These are phyloP conservation scores for Crotophaga sulcirostris DNA, from an alignment of 2,113 vertebrate species.

Conservation along the genomic window DNA sequence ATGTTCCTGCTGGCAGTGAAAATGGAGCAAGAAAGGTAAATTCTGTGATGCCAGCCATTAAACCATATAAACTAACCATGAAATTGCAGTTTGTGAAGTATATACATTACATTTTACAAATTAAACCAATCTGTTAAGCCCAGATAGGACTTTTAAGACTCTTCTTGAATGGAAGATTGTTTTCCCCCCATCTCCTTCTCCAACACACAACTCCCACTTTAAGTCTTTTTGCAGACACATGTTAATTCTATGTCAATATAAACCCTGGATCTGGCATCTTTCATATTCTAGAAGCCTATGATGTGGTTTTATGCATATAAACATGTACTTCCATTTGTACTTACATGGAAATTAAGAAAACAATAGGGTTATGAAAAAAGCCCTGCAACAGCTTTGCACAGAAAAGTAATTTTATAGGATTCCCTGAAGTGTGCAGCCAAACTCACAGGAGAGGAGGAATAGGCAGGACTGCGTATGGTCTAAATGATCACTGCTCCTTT, in stretches of 20 bases:
- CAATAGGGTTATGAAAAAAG: not conserved
- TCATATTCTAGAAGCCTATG: not conserved
- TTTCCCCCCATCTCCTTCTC: not conserved
- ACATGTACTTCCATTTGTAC: not conserved
- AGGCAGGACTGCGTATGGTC: fast-evolving
- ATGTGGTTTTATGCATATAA: not conserved
- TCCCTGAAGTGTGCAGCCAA: not conserved
- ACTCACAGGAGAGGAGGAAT: not conserved
- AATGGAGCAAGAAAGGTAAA: not conserved
- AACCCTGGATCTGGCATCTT: not conserved
- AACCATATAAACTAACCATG: not conserved
- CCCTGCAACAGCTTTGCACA: not conserved
- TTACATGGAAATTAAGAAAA: not conserved
- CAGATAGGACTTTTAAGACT: not conserved
- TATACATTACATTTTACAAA: not conserved
- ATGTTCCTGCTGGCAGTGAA: not conserved
- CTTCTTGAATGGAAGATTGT: not conserved
- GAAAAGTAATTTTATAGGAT: not conserved
- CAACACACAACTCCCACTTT: not conserved
- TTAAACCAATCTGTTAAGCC: not conserved
- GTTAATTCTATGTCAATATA: not conserved
- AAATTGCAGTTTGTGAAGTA: not conserved
- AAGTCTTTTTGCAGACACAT: not conserved
- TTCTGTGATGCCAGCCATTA: not conserved
- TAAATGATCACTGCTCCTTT: not conserved